Evolutionary conservation across 2,113 vertebrate species (phyloP).

Genomic region (Dasypus novemcinctus): DNA sequence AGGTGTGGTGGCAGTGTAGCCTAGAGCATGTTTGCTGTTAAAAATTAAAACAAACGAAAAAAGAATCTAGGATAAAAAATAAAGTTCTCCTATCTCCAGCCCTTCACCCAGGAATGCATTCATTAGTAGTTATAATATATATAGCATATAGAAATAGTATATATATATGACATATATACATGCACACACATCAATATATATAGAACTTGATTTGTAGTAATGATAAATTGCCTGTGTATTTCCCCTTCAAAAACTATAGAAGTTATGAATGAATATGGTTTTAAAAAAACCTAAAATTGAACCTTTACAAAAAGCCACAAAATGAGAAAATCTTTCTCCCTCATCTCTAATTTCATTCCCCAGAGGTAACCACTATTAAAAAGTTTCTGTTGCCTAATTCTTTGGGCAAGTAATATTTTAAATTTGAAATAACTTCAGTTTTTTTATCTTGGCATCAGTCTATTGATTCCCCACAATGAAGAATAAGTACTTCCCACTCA

Average conservation of each 20-base stretch:
- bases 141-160: too few species aligned
- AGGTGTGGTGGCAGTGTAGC: neutral
- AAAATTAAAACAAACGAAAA: neutral
- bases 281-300: neutral
- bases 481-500: neutral
- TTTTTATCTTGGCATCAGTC: neutral
- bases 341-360: neutral
- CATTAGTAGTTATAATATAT: neutral
- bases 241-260: slow-evolving; percentile 7
- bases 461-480: neutral
- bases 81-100: neutral
- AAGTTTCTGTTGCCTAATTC: neutral
- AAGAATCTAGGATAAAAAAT: neutral
- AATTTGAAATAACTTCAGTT: neutral
- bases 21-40: neutral
- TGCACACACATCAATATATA: too few species aligned
- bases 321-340: neutral
- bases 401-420: neutral
- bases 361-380: too few species aligned
- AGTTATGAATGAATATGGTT: neutral
- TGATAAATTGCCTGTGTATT: neutral
- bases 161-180: too few species aligned
- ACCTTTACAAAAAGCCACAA: neutral
- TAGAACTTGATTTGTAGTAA: too few species aligned
- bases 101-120: neutral